Conservation (phyloP, 2,888 invertebrate genomes). For the Noctua janthina region DNA sequence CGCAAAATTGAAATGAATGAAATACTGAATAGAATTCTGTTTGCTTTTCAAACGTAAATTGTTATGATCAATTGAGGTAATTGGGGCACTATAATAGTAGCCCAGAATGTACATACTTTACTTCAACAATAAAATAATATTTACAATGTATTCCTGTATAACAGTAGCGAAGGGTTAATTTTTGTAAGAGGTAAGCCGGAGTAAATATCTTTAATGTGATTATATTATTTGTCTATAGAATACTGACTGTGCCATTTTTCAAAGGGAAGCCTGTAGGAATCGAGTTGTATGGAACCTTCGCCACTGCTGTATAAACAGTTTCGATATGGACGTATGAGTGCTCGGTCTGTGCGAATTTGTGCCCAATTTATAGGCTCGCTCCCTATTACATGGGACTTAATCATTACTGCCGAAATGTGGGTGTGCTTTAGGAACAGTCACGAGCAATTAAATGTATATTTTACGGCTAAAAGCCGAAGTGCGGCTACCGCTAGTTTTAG, state of each 20-base stretch:
- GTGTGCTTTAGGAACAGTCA: neutral
- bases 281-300: no score
- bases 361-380: neutral
- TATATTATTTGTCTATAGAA: no score
- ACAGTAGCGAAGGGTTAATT: no score
- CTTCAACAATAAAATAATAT: neutral
- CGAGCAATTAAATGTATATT: neutral
- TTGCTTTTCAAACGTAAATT: slow-evolving; percentile 36
- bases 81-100: slow-evolving; percentile 13
- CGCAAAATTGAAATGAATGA: slow-evolving; percentile 59
- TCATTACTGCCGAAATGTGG: neutral
- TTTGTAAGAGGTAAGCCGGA: no score
- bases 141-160: neutral
- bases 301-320: neutral
- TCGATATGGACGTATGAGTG: neutral
- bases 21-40: slow-evolving; percentile 33
- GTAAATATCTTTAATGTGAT: no score
- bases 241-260: no score
- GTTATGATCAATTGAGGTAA: slow-evolving; percentile 30
- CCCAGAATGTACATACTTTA: neutral
- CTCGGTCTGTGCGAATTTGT: neutral
- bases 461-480: no score
- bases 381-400: neutral
- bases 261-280: no score
- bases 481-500: no score